Evolutionary conservation across 2,888 invertebrate genomes (phyloP), one percentile per base, ranked within the genome.

Genomic region (Apodemia hepburni): DNA sequence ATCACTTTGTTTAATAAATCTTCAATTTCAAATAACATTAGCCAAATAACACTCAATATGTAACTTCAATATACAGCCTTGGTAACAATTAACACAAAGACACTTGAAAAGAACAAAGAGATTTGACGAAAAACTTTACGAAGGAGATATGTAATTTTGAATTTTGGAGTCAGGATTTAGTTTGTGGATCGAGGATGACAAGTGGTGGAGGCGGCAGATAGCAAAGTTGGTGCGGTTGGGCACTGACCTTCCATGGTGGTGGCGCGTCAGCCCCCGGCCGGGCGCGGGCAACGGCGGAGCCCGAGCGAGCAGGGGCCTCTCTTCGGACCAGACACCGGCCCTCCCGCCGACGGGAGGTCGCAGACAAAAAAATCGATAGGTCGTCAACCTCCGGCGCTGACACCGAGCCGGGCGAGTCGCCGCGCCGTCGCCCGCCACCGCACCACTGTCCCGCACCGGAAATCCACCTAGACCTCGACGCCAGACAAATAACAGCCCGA

Each of bases 361-460:
- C 85, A 88, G 87, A 87, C 88, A 84, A 87, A 88, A 89, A 91
- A 90, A 91, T 91, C 90, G 83, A 91, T 91, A 91, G 90, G 89
- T 90, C 90, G 87, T 82, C 89, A 86, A 90, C 90, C 90, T 84
- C 83, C 69, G 75, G 73, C 84, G 80, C 83, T 77, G 78, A 81
- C 80, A 76, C 79, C 76, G 77, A 77, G 80, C 83, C 80, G 82
- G 82, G 80, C 80, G 82, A 75, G 76, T 78, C 77, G 78, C 73
- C 79, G 78, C 78, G 73, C 76, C 74, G 74, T 79, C 75, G 79
- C 77, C 75, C 72, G 72, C 72, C 68, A 66, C 70, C 70, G 69
- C 61, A 62, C 64, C 66, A 65, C 63, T 67, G 66, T 67, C 66
- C 72, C 70, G 69, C 68, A 61, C 68, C 69, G 69, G 68, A 70